A percentile compares a stretch with the other conserved stretches of the same genome.
These are phyloP conservation scores for Harpalus rufipes DNA, from an alignment of 2,888 invertebrate genomes.

Conservation along the genomic window DNA sequence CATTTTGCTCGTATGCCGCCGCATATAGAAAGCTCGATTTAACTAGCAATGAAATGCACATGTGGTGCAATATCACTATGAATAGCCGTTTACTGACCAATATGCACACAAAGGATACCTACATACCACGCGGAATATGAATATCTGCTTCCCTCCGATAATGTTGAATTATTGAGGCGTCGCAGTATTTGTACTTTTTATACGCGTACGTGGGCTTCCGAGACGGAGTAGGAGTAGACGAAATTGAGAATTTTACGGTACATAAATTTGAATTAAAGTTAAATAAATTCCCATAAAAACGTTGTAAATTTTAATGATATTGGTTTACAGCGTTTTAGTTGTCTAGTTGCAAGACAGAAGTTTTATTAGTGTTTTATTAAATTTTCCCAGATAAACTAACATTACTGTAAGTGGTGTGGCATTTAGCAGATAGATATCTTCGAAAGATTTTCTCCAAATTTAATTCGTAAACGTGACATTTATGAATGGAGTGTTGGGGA, in stretches of 20 bases:
- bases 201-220: background rate
- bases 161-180: background rate
- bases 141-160: background rate
- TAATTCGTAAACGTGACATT: constrained; percentile 28
- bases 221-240: background rate
- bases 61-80: background rate
- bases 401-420: no score
- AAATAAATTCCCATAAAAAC: constrained; percentile 42
- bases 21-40: background rate
- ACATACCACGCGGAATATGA: background rate
- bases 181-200: constrained; percentile 9
- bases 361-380: constrained; percentile 7
- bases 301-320: constrained; percentile 40
- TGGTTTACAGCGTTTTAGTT: constrained; percentile 9
- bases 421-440: background rate
- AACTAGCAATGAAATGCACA: background rate
- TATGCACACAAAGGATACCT: background rate
- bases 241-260: constrained; percentile 23
- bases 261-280: constrained; percentile 31
- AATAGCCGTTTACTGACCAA: background rate
- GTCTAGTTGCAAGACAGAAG: background rate
- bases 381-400: no score
- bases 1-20: no score
- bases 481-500: constrained; percentile 18
- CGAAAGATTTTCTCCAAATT: constrained; percentile 15